Base-by-base conservation (phyloP, 2,113 vertebrate species). In the Gallinago jamesoni region DNA sequence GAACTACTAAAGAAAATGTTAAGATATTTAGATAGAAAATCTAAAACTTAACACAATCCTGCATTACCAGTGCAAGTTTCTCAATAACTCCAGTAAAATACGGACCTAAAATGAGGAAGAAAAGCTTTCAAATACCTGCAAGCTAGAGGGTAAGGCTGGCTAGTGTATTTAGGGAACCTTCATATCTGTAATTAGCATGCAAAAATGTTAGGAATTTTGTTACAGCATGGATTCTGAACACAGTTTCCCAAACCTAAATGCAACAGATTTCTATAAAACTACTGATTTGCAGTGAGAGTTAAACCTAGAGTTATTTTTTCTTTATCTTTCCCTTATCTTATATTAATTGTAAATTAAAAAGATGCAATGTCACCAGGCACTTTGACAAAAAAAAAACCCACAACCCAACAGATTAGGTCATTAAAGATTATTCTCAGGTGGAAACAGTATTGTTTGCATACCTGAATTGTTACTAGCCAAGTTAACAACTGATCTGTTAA, bases 191-290 rank as follows among this genome's bases (percentile, higher is more conserved):
- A 75, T 63, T 84, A 87, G 16, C 20, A 27, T 24, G 23, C 21
- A 79, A 94, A 86, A 70, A 62, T 27, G 33, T n/a, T 28, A 82
- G 62, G 74, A 91, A 93, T 95, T 95, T 89, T 84, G 8, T 89
- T 85, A 50, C 14, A 6, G 8, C 53, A 48, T 52, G 18, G 62
- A 66, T 76, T 60, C 43, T 83, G 45, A 82, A 45, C 12, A 31
- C 14, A 53, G 24, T n/a, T 79, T 78, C 27, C 10, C 27, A 63
- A 35, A 33, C 5, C 8, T 48, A 87, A 91, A 62, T 76, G 53
- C 8, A 19, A 25, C 8, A 70, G 14, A 68, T 66, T 70, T 84
- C 17, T 75, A 5, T 45, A 43, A 73, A 68, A 7, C 9, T 55
- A 56, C 13, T 43, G 7, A 35, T 70, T 72, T 72, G 4, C 47